Percentiles rank a stretch among this genome's conserved stretches.
Evolutionary conservation across 1,140 invertebrate genomes (phyloP).

Genomic region (Spodoptera litura): DNA sequence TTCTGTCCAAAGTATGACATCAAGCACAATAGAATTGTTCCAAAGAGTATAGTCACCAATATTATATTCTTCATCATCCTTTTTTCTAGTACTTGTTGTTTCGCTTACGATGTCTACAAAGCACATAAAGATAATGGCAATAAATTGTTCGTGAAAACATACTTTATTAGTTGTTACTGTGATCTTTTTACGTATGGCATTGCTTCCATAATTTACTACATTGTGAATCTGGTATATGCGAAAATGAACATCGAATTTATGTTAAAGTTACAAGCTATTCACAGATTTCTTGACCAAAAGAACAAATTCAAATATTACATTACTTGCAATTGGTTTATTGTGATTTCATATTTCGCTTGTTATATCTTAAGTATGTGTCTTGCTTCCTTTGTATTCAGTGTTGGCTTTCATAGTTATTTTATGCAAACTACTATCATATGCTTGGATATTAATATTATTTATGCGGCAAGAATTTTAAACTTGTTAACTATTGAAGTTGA

Average conservation of each 20-base stretch:
- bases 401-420: background rate
- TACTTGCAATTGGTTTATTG: background rate
- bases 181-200: background rate
- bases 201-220: background rate
- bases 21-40: background rate
- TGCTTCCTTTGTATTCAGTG: background rate
- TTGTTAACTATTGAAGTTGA: background rate
- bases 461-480: background rate
- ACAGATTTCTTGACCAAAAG: background rate
- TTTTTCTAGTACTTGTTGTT: too few species aligned
- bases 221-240: background rate
- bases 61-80: too few species aligned
- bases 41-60: background rate
- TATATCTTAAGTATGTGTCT: background rate
- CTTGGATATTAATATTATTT: background rate
- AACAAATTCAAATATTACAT: background rate
- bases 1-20: background rate
- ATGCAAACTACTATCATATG: background rate
- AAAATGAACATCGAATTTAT: background rate
- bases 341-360: background rate
- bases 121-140: too few species aligned
- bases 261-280: background rate
- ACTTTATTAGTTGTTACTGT: too few species aligned
- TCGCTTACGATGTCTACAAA: too few species aligned
- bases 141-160: too few species aligned